These are phyloP conservation scores for Glyptemys insculpta DNA, from an alignment of 2,797 vertebrate species.

Conservation along the genomic window DNA sequence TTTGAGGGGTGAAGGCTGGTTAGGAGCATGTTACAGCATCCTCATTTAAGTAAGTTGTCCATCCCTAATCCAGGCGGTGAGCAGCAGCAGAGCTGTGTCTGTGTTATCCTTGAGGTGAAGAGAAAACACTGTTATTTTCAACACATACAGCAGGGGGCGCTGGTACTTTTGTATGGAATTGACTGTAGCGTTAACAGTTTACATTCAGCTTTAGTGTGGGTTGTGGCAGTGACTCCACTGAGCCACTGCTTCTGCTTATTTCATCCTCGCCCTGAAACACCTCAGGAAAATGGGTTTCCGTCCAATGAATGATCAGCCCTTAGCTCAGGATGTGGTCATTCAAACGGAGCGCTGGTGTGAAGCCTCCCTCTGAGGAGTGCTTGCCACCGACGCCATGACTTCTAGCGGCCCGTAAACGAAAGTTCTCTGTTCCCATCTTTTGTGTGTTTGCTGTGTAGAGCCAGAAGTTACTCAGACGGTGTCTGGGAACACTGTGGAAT, in stretches of 20 bases:
- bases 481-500: constrained; percentile 94
- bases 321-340: too few species aligned
- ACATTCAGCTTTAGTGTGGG: rapidly evolving
- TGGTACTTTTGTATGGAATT: neutral
- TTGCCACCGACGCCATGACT: neutral
- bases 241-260: neutral
- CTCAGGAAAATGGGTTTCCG: neutral
- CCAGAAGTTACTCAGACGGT: constrained; percentile 89
- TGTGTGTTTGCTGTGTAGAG: constrained; percentile 77
- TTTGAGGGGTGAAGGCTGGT: neutral
- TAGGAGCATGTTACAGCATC: neutral
- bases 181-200: neutral
- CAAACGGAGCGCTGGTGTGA: rapidly evolving
- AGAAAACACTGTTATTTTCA: neutral
- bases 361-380: rapidly evolving
- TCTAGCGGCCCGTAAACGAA: neutral
- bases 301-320: neutral
- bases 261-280: rapidly evolving
- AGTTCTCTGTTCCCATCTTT: neutral
- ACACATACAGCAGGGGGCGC: constrained; percentile 62
- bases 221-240: neutral
- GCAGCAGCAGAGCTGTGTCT: rapidly evolving
- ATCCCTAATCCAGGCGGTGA: rapidly evolving
- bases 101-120: neutral
- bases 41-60: rapidly evolving